A percentile compares a stretch with the other conserved stretches of the same genome.
phyloP scores from a whole-genome alignment of 2,797 vertebrate genomes.

The Astyanax mexicanus region DNA sequence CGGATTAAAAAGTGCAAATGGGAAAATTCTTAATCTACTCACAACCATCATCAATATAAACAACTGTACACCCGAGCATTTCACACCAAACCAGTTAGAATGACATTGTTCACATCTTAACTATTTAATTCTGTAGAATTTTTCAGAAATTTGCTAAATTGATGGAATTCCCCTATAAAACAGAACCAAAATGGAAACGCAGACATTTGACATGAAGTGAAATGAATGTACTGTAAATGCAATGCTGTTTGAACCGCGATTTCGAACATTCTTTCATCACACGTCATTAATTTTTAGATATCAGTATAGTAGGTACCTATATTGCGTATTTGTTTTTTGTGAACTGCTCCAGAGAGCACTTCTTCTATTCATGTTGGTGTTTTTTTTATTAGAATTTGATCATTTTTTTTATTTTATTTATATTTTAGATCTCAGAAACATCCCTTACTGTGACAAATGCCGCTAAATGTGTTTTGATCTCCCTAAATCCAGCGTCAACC shows the following conservation, averaged over 20 bases:
- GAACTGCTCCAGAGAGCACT: not conserved
- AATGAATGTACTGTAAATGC: conserved; percentile 46
- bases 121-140: too few relatives aligned
- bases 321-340: conserved; percentile 31
- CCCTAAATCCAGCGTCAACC: not conserved
- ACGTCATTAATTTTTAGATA: not conserved
- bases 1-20: too few relatives aligned
- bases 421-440: not conserved
- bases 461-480: too few relatives aligned
- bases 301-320: not conserved
- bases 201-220: conserved; percentile 26
- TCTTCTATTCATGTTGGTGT: not conserved
- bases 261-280: not conserved
- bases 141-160: too few relatives aligned
- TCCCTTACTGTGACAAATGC: not conserved
- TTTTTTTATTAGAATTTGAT: too few relatives aligned
- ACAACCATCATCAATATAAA: too few relatives aligned
- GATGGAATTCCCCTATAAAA: too few relatives aligned
- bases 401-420: too few relatives aligned
- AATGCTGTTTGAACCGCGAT: conserved; percentile 23
- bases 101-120: too few relatives aligned
- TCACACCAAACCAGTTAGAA: too few relatives aligned
- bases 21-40: too few relatives aligned
- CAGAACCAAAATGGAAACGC: not conserved
- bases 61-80: too few relatives aligned